Percentiles rank a stretch among this genome's conserved stretches.
phyloP scores from a whole-genome alignment of 2,888 invertebrate genomes.

The Gasteruption jaculator region DNA sequence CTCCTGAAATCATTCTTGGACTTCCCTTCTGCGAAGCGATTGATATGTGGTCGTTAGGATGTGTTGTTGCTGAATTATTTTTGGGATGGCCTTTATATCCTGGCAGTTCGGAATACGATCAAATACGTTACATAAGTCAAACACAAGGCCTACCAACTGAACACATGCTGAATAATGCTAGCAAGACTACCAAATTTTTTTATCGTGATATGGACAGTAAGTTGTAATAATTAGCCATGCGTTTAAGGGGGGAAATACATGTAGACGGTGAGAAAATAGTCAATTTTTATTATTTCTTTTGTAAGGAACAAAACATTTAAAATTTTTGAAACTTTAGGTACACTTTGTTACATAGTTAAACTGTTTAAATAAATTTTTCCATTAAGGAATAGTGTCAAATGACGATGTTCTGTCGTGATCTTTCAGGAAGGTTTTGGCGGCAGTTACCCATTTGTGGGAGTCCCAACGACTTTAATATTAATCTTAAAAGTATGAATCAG shows the following conservation, averaged over 20 bases:
- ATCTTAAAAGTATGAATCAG: no score
- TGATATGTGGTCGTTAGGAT: slow-evolving; percentile 99
- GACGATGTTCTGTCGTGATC: slow-evolving; percentile 5
- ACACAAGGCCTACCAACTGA: slow-evolving; percentile 97
- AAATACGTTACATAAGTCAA: slow-evolving; percentile 94
- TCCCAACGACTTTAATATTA: no score
- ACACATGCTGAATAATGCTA: slow-evolving; percentile 94
- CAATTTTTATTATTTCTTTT: no score
- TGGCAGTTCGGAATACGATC: slow-evolving; percentile 98
- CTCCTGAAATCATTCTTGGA: slow-evolving; percentile 95
- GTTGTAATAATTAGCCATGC: slow-evolving; percentile 60
- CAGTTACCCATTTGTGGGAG: no score
- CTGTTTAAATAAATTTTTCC: no score
- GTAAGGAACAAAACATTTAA: no score
- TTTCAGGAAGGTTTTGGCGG: no score
- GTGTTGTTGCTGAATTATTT: slow-evolving; percentile 98
- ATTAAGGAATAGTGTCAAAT: neutral
- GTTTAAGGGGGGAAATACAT: slow-evolving; percentile 32
- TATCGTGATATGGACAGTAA: slow-evolving; percentile 89
- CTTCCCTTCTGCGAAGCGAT: slow-evolving; percentile 99
- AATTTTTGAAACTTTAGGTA: no score
- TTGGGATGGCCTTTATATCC: slow-evolving; percentile 99
- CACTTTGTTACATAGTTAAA: no score
- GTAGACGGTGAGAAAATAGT: no score
- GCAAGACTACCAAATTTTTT: slow-evolving; percentile 98